Percentiles rank a stretch among this genome's conserved stretches.
Conservation (phyloP, 2,797 vertebrate species). For the Gastrophryne carolinensis region DNA sequence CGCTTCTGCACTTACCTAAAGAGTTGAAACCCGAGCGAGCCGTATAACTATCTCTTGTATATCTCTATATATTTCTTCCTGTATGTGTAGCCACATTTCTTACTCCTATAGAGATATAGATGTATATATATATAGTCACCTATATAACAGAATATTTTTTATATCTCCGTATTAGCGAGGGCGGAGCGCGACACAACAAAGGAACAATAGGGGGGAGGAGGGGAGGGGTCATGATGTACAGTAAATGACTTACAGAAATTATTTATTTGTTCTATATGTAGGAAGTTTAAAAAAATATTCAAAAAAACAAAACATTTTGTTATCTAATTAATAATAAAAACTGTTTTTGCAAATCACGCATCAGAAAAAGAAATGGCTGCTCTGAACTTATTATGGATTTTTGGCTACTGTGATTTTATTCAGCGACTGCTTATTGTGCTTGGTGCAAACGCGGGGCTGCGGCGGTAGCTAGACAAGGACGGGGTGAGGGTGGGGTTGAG, state of each 20-base stretch:
- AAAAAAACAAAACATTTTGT: slow-evolving; percentile 13
- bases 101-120: slow-evolving; percentile 26
- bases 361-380: neutral
- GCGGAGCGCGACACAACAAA: neutral
- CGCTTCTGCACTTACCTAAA: neutral
- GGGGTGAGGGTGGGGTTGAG: too few relatives aligned
- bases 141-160: slow-evolving; percentile 45
- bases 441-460: slow-evolving; percentile 61
- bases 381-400: slow-evolving; percentile 26
- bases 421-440: too few relatives aligned
- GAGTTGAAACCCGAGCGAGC: neutral
- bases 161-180: slow-evolving; percentile 13
- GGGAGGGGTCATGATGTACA: slow-evolving; percentile 12
- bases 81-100: neutral
- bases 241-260: slow-evolving; percentile 18
- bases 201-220: too few relatives aligned
- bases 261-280: slow-evolving; percentile 41
- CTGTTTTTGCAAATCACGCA: neutral
- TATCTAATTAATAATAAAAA: slow-evolving; percentile 17
- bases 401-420: too few relatives aligned
- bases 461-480: too few relatives aligned
- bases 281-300: slow-evolving; percentile 3
- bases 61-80: neutral
- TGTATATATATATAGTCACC: slow-evolving; percentile 42
- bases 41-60: too few relatives aligned